Evolutionary conservation across 53 echinoderm and acorn worm species (phyloP).

Genomic region (Luidia sarsii): DNA sequence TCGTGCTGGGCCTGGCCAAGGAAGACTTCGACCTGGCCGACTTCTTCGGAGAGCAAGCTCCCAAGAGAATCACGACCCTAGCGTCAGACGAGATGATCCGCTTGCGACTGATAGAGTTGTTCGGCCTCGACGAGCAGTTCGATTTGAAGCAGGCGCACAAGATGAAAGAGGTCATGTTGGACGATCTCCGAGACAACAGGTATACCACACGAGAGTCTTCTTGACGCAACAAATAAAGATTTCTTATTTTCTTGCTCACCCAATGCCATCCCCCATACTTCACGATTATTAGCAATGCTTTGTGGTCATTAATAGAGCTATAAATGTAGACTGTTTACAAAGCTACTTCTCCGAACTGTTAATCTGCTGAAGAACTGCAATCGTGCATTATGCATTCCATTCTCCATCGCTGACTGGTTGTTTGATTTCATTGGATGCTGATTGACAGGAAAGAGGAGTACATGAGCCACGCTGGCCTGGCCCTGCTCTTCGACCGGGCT

Average conservation of each 20-base stretch:
- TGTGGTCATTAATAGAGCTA: no score
- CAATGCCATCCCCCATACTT: not conserved
- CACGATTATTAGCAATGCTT: no score
- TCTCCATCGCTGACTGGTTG: no score
- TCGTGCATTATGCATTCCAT: no score
- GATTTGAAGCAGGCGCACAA: constrained; percentile 5
- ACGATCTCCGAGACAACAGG: constrained; percentile 45
- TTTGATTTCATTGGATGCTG: no score
- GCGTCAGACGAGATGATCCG: constrained; percentile 38
- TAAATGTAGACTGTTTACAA: no score
- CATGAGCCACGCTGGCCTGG: constrained; percentile 52
- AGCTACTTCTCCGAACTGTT: no score
- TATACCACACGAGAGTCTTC: not conserved
- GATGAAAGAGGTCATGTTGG: constrained; percentile 60
- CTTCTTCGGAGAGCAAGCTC: constrained; percentile 35
- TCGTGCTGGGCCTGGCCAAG: constrained; percentile 31
- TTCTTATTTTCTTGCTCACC: not conserved
- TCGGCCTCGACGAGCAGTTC: constrained; percentile 27
- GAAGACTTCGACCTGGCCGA: constrained; percentile 49
- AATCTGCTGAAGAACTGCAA: no score
- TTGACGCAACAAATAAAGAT: no score
- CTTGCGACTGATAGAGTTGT: constrained; percentile 21
- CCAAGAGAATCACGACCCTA: constrained; percentile 21
- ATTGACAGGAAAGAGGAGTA: constrained; percentile 68
- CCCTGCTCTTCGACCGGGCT: constrained; percentile 58